These are phyloP conservation scores for Parthenolecanium corni DNA, from an alignment of 2,888 invertebrate genomes.

Conservation along the genomic window DNA sequence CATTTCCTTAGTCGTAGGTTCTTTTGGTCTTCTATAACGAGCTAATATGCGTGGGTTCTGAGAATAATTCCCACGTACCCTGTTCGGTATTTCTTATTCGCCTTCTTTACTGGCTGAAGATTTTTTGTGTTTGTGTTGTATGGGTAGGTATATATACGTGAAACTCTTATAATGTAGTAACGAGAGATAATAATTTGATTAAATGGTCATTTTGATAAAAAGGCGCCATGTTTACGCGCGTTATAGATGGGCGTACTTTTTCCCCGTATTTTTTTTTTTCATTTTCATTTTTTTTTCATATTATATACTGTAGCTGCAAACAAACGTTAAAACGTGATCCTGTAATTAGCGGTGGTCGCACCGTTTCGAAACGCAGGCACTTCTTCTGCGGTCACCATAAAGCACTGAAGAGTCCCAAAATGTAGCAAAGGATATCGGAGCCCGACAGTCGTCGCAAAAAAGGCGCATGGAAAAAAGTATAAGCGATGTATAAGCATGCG, in stretches of 20 bases:
- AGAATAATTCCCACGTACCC: too few species aligned
- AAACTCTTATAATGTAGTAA: not conserved
- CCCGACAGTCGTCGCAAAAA: not conserved
- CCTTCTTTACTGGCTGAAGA: too few species aligned
- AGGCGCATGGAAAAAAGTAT: not conserved
- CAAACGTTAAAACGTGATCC: not conserved
- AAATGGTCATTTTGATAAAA: slow-evolving; percentile 23
- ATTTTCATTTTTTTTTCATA: not conserved
- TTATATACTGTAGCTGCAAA: not conserved
- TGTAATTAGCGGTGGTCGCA: not conserved
- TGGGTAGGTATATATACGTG: too few species aligned
- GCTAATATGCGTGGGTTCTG: too few species aligned
- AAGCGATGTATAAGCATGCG: not conserved
- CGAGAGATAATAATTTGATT: slow-evolving; percentile 14
- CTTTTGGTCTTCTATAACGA: too few species aligned
- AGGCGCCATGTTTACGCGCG: slow-evolving; percentile 17
- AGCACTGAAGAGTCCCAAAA: too few species aligned
- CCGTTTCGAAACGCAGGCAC: not conserved
- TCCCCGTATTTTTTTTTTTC: not conserved
- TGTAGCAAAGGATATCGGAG: too few species aligned
- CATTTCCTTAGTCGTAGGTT: too few species aligned
- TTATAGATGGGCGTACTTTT: slow-evolving; percentile 9
- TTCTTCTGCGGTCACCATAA: too few species aligned
- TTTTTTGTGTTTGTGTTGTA: too few species aligned
- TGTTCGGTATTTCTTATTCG: too few species aligned